phyloP scores from a whole-genome alignment of 2,888 invertebrate genomes.

The Liposcelis brunnea region DNA sequence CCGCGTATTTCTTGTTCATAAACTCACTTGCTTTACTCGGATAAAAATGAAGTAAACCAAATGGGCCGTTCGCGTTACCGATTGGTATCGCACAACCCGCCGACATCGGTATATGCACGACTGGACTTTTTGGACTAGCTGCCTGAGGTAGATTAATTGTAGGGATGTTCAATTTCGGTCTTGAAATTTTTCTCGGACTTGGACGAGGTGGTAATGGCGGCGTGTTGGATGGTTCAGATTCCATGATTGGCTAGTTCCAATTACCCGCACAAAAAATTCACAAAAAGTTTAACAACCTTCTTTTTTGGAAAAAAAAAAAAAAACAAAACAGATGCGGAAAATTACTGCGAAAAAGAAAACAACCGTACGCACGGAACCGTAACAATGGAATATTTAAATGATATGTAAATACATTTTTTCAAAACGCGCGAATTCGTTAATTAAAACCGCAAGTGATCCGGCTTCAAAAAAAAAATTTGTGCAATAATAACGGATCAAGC shows the following conservation, averaged over 20 bases:
- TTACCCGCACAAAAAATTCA: no score
- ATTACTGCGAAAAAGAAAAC: no score
- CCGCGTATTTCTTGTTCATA: slow-evolving; percentile 63
- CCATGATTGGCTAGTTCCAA: not conserved
- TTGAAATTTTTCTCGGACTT: not conserved
- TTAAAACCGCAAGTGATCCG: no score
- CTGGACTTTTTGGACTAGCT: not conserved
- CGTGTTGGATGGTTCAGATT: not conserved
- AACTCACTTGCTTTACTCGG: slow-evolving; percentile 55
- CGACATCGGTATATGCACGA: not conserved
- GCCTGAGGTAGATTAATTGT: not conserved
- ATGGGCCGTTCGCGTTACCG: slow-evolving; percentile 12
- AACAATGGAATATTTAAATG: no score
- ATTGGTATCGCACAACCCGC: slow-evolving; percentile 11
- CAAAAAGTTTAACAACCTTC: no score
- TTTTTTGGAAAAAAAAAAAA: no score
- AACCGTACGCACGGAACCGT: no score
- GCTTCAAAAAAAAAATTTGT: no score
- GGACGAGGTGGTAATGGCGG: slow-evolving; percentile 2
- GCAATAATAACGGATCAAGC: no score
- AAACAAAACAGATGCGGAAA: no score
- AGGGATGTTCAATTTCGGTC: slow-evolving; percentile 2
- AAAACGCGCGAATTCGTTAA: no score
- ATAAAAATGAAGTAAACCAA: slow-evolving; percentile 27
- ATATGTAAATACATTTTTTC: no score